Evolutionary conservation across 2,113 vertebrate genomes (phyloP).

Genomic region (Bubalus kerabau): DNA sequence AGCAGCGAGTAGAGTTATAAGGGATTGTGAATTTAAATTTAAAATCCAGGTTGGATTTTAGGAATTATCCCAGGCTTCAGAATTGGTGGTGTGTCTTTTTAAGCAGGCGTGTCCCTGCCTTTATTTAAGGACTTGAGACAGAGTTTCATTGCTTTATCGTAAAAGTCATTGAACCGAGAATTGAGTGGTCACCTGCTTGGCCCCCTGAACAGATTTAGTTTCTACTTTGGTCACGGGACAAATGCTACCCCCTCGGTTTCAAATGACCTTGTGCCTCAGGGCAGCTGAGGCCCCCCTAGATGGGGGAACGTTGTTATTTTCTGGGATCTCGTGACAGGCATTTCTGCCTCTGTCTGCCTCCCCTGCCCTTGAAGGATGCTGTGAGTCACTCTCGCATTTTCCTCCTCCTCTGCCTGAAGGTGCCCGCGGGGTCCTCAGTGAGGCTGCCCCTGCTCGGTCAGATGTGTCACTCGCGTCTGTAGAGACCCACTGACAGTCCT

Average conservation of each 20-base stretch:
- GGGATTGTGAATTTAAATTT: not conserved
- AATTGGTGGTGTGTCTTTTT: not conserved
- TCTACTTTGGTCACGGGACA: not conserved
- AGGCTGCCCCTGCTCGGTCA: not conserved
- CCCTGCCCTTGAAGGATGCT: not conserved
- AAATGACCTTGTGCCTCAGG: not conserved
- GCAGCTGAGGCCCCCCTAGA: not conserved
- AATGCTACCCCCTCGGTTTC: not conserved
- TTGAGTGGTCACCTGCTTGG: too few relatives aligned
- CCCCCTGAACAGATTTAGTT: not conserved
- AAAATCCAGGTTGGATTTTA: not conserved
- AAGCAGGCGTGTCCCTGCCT: not conserved
- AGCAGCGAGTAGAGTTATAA: not conserved
- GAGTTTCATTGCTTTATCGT: not conserved
- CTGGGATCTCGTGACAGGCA: accelerated
- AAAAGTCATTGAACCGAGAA: not conserved
- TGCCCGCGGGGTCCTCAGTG: not conserved
- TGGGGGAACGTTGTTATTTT: not conserved
- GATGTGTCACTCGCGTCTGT: not conserved
- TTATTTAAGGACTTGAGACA: not conserved
- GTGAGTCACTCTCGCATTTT: accelerated
- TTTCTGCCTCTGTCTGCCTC: not conserved
- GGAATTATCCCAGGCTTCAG: not conserved
- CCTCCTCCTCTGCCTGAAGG: not conserved
- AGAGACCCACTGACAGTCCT: accelerated